Conservation (phyloP, 2,113 vertebrate genomes). For the Python bivittatus region DNA sequence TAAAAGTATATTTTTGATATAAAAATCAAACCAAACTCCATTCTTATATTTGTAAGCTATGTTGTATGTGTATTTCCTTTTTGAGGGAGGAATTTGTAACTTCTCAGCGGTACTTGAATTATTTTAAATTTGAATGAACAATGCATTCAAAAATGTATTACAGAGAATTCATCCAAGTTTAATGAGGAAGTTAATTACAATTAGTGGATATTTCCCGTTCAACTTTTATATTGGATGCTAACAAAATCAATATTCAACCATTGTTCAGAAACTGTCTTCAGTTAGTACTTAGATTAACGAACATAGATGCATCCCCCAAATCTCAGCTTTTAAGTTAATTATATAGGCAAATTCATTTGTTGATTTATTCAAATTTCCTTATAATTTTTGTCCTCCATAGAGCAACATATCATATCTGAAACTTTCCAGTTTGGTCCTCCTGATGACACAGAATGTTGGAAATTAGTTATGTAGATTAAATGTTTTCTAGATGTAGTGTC, state of each 20-base stretch:
- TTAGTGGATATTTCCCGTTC: neutral
- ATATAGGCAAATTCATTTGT: neutral
- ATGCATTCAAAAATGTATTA: slow-evolving; percentile 7
- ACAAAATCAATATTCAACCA: neutral
- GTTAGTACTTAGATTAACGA: neutral
- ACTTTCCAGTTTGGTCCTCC: neutral
- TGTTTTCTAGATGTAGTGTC: neutral
- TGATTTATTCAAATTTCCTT: neutral
- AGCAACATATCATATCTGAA: neutral
- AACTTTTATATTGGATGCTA: neutral
- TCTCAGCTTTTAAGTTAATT: neutral
- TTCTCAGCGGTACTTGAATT: neutral
- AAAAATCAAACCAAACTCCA: neutral
- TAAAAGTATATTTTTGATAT: no score
- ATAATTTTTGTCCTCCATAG: neutral
- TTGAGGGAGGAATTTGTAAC: neutral
- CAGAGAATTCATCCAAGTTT: neutral
- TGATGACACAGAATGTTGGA: neutral
- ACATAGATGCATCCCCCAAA: neutral
- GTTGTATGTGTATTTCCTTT: neutral
- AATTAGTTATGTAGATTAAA: neutral
- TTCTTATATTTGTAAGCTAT: neutral
- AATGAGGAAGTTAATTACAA: neutral
- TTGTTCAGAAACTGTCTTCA: neutral
- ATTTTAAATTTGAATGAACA: slow-evolving; percentile 9